Evolutionary conservation across 2,113 vertebrate genomes (phyloP).

Genomic region (Pteronura brasiliensis): DNA sequence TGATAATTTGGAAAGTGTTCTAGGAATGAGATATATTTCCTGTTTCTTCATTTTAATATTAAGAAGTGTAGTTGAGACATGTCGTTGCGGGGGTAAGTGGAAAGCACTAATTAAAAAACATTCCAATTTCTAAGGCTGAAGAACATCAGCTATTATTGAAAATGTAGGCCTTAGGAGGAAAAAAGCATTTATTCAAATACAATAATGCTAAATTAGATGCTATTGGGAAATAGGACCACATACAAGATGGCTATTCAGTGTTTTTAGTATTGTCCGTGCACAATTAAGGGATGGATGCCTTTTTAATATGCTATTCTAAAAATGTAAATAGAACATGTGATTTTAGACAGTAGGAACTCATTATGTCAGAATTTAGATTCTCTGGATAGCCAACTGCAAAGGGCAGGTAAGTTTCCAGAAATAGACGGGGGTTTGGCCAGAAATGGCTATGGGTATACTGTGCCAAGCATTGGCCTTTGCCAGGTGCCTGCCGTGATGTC

Average conservation of each 20-base stretch:
- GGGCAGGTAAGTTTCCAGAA: constrained; percentile 38
- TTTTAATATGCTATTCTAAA: neutral
- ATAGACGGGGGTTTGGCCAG: neutral
- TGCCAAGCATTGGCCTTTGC: neutral
- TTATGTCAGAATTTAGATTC: neutral
- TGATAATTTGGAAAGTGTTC: neutral
- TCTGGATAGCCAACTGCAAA: neutral
- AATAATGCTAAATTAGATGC: neutral
- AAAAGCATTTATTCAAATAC: neutral
- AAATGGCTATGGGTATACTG: neutral
- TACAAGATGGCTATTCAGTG: neutral
- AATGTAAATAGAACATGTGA: neutral
- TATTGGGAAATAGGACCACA: neutral
- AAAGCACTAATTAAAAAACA: neutral
- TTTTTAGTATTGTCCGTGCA: neutral
- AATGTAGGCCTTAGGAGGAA: neutral
- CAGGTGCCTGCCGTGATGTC: neutral
- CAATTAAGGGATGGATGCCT: neutral
- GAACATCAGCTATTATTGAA: neutral
- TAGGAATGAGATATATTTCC: neutral
- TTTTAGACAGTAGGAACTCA: neutral
- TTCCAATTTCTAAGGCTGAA: neutral
- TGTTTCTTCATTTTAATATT: neutral
- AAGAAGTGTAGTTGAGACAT: neutral
- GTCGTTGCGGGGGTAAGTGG: neutral